Conservation (phyloP, 1,140 invertebrate genomes). For the Chlorops oryzae region DNA sequence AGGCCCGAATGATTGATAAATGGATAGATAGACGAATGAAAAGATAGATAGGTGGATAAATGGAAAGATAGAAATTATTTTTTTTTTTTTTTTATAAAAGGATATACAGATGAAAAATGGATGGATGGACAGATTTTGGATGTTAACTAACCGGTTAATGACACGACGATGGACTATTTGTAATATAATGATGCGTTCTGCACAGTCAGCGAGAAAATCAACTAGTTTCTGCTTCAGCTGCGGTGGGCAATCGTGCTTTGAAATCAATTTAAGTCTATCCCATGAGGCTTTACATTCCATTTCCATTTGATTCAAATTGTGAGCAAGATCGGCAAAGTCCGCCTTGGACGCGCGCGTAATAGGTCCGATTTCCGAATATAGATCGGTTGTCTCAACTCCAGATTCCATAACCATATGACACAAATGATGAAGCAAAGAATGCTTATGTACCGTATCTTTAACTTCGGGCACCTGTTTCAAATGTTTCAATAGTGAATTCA, state of each 20-base stretch:
- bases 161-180: conserved; percentile 85
- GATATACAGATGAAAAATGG: no score
- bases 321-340: conserved; percentile 82
- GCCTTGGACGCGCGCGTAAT: conserved; percentile 89
- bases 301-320: conserved; percentile 84
- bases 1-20: no score
- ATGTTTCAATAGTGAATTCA: neutral
- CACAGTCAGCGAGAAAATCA: conserved; percentile 93
- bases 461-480: conserved; percentile 71
- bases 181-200: conserved; percentile 92
- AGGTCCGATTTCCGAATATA: conserved; percentile 95
- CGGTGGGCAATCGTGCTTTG: conserved; percentile 89
- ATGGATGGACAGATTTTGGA: no score
- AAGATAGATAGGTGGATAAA: no score
- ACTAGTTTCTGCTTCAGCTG: conserved; percentile 89
- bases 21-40: no score
- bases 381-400: conserved; percentile 87
- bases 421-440: conserved; percentile 93
- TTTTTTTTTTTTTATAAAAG: no score
- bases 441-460: conserved; percentile 98
- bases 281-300: conserved; percentile 94
- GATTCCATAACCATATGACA: conserved; percentile 97
- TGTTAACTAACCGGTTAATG: conserved; percentile 73
- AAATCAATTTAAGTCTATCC: conserved; percentile 93
- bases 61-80: no score